phyloP scores from a whole-genome alignment of 2,113 vertebrate genomes.

The Gymnogyps californianus region DNA sequence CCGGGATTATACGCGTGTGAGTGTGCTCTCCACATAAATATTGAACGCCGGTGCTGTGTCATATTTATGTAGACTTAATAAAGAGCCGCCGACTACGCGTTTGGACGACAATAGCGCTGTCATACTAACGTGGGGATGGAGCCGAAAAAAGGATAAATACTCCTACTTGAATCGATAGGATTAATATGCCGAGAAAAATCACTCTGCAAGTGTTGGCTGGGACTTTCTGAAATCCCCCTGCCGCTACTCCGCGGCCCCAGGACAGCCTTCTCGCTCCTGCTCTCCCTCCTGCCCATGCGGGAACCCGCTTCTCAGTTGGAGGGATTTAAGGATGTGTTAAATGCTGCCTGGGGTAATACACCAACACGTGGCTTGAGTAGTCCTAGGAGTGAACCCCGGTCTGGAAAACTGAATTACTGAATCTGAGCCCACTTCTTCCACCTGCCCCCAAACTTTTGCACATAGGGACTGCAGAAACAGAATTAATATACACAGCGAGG shows the following conservation, averaged over 20 bases:
- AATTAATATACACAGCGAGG: neutral
- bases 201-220: neutral
- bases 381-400: neutral
- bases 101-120: slow-evolving; percentile 19
- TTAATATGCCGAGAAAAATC: neutral
- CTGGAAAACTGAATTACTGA: neutral
- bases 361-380: neutral
- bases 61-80: neutral
- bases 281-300: neutral
- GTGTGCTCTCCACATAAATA: neutral
- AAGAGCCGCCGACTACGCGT: neutral
- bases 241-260: no score
- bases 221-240: neutral
- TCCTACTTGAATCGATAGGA: neutral
- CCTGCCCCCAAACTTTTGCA: neutral
- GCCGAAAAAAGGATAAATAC: neutral
- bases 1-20: neutral
- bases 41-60: neutral
- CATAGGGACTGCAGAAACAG: neutral
- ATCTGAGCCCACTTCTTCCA: neutral
- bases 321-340: neutral
- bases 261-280: neutral
- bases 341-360: neutral
- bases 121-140: neutral
- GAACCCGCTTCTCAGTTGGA: neutral